These are phyloP conservation scores for Terrapene triunguis DNA, from an alignment of 2,113 vertebrate species.

Conservation along the genomic window DNA sequence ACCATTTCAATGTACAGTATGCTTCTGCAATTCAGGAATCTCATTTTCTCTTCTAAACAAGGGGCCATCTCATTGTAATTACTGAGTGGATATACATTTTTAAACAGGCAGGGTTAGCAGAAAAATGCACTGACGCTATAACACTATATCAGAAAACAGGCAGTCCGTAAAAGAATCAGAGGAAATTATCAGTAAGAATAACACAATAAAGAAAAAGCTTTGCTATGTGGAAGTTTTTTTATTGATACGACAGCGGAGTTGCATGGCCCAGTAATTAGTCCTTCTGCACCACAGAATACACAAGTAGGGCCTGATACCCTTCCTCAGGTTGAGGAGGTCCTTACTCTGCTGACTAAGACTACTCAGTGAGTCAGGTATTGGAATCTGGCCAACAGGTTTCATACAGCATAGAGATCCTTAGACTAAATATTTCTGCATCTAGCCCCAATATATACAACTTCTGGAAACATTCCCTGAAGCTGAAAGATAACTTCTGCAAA, in stretches of 20 bases:
- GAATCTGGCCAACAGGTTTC: not conserved
- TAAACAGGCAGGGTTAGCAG: not conserved
- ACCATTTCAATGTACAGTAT: too few species aligned
- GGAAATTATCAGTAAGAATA: not conserved
- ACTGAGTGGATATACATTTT: not conserved
- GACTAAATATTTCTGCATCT: slow-evolving; percentile 48
- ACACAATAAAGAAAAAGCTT: not conserved
- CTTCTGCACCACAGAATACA: not conserved
- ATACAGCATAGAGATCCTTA: slow-evolving; percentile 36
- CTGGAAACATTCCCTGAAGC: slow-evolving; percentile 37
- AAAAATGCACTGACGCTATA: not conserved
- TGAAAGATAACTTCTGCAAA: not conserved
- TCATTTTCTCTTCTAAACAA: not conserved
- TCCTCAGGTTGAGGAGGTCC: not conserved
- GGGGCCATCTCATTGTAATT: slow-evolving; percentile 10
- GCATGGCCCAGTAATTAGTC: not conserved
- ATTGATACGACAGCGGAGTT: not conserved
- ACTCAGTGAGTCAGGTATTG: not conserved
- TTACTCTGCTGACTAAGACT: not conserved
- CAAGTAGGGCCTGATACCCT: accelerated
- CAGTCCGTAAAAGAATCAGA: not conserved
- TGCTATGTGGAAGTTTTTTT: not conserved
- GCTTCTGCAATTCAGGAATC: slow-evolving; percentile 24
- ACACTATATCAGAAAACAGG: not conserved
- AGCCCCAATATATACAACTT: slow-evolving; percentile 17